A percentile compares a stretch with the other conserved stretches of the same genome.
These are phyloP conservation scores for Alouatta palliata DNA, from an alignment of 2,113 vertebrate genomes.

Conservation along the genomic window DNA sequence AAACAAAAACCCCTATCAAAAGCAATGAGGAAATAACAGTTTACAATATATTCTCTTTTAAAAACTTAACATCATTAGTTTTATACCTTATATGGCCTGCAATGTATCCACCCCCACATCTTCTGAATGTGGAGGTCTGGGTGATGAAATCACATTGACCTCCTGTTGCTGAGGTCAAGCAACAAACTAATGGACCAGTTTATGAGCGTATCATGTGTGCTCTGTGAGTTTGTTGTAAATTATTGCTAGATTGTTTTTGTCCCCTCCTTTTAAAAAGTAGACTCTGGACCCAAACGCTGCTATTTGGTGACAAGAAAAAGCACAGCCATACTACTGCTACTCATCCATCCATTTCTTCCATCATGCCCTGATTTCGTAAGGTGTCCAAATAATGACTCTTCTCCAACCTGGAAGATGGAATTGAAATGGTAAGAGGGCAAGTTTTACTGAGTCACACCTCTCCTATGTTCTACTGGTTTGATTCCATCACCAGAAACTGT, in stretches of 20 bases:
- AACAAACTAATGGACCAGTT: conserved; percentile 38
- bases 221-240: conserved; percentile 39
- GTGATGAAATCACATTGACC: conserved; percentile 31
- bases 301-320: background rate
- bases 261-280: background rate
- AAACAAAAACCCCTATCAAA: conserved; percentile 50
- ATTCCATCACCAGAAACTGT: background rate
- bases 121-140: conserved; percentile 57
- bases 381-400: background rate
- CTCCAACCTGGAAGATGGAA: background rate
- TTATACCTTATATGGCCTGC: conserved; percentile 74
- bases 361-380: background rate
- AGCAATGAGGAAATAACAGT: conserved; percentile 69
- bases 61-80: conserved; percentile 56
- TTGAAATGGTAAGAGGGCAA: background rate
- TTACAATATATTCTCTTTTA: conserved; percentile 67
- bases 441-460: background rate
- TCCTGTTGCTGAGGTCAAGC: conserved; percentile 48
- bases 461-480: background rate
- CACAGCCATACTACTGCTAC: background rate
- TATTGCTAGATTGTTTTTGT: background rate
- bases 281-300: background rate
- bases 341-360: background rate
- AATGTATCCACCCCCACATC: conserved; percentile 34
- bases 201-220: background rate